phyloP scores from a whole-genome alignment of 2,113 vertebrate genomes.

The Trichomycterus rosablanca region DNA sequence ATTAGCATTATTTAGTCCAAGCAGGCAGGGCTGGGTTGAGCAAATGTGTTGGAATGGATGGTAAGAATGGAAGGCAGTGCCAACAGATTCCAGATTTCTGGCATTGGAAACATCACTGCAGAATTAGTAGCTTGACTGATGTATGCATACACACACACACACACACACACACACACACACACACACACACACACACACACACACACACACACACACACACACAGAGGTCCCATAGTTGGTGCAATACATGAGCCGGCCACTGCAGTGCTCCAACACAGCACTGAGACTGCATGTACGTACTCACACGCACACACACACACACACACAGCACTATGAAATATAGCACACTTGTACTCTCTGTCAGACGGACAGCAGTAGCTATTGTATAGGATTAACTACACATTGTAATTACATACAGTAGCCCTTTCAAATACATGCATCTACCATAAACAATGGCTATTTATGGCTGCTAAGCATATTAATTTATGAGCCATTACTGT shows the following conservation, averaged over 20 bases:
- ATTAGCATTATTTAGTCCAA: constrained; percentile 27
- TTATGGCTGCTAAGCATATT: constrained; percentile 64
- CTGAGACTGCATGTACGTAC: not conserved
- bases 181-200: too few species aligned
- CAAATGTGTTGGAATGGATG: too few species aligned
- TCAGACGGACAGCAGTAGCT: constrained; percentile 53
- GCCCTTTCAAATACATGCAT: constrained; percentile 50
- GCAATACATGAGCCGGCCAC: constrained; percentile 11
- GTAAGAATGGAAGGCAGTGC: too few species aligned
- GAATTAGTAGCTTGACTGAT: too few species aligned
- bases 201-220: constrained; percentile 3
- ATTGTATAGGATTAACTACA: constrained; percentile 56
- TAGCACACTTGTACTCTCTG: constrained; percentile 21
- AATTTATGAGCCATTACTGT: constrained; percentile 70
- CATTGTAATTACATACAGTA: constrained; percentile 57
- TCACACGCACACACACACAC: too few species aligned
- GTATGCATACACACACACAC: too few species aligned
- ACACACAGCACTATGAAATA: constrained; percentile 30
- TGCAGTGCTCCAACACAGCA: constrained; percentile 20
- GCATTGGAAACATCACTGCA: too few species aligned
- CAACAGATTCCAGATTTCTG: too few species aligned
- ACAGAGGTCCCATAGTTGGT: not conserved
- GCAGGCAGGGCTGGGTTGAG: not conserved
- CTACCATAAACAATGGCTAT: constrained; percentile 61
- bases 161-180: too few species aligned